Percentiles rank a stretch among this genome's conserved stretches.
Conservation (phyloP, 2,888 invertebrate species). For the Dicycla oo region DNA sequence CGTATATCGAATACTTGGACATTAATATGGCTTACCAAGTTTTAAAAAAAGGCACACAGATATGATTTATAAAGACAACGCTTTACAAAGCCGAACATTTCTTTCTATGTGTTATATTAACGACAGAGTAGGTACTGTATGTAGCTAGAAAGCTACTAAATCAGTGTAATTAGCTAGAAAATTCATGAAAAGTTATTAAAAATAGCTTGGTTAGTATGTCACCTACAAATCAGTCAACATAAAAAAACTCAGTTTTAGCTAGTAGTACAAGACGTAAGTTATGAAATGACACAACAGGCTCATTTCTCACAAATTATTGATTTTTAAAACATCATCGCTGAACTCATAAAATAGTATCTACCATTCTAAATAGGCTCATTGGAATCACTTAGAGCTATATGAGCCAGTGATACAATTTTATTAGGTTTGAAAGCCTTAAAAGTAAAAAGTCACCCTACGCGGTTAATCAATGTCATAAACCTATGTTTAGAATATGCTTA, state of each 20-base stretch:
- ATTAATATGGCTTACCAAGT: too few species aligned
- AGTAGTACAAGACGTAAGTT: not conserved
- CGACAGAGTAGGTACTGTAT: too few species aligned
- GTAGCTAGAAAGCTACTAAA: too few species aligned
- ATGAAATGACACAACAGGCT: not conserved
- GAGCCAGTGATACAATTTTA: conserved; percentile 26
- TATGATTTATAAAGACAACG: too few species aligned
- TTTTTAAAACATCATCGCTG: not conserved
- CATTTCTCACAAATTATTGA: not conserved
- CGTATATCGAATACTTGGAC: too few species aligned
- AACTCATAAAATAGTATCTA: not conserved
- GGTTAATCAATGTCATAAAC: conserved; percentile 25
- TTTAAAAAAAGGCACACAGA: too few species aligned
- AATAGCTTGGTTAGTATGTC: too few species aligned
- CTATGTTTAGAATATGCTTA: not conserved
- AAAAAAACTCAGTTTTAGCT: not conserved
- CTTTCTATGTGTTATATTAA: too few species aligned
- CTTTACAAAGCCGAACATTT: too few species aligned
- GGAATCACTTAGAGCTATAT: conserved; percentile 8
- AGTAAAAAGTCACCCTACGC: conserved; percentile 27
- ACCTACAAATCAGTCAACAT: not conserved
- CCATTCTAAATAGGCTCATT: conserved; percentile 9
- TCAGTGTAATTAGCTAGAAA: too few species aligned
- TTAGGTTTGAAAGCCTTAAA: conserved; percentile 7
- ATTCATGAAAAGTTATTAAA: too few species aligned